Evolutionary conservation across 1,140 invertebrate species (phyloP).

Genomic region (Polyergus mexicanus): DNA sequence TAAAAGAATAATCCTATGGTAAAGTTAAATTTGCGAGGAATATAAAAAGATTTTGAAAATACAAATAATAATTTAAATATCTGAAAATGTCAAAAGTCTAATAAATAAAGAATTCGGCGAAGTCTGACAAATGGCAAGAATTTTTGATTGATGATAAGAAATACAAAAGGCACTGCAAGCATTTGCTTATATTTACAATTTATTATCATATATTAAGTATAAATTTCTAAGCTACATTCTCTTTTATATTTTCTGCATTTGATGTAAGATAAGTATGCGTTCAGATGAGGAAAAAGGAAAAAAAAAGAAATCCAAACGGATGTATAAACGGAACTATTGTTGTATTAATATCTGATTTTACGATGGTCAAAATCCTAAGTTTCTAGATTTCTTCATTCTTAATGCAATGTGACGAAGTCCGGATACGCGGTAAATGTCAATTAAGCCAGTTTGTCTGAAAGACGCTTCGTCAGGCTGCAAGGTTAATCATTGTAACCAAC

Average conservation of each 20-base stretch:
- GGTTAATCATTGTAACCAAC: background rate
- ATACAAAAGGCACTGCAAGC: background rate
- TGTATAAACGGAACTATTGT: background rate
- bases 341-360: slow-evolving; percentile 3
- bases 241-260: background rate
- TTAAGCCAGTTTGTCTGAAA: slow-evolving; percentile 36
- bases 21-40: background rate
- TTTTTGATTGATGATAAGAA: background rate
- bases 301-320: background rate
- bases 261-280: background rate
- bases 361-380: background rate
- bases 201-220: background rate
- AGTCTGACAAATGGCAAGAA: background rate
- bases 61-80: background rate
- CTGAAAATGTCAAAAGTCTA: background rate
- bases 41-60: background rate
- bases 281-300: background rate
- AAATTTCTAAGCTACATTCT: background rate
- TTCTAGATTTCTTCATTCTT: background rate
- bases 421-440: slow-evolving; percentile 6
- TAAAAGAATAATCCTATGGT: background rate
- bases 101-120: background rate
- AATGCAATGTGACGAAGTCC: background rate
- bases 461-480: slow-evolving; percentile 35
- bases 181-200: background rate